These are phyloP conservation scores for Agrotis segetum DNA, from an alignment of 2,888 invertebrate species.

Conservation along the genomic window DNA sequence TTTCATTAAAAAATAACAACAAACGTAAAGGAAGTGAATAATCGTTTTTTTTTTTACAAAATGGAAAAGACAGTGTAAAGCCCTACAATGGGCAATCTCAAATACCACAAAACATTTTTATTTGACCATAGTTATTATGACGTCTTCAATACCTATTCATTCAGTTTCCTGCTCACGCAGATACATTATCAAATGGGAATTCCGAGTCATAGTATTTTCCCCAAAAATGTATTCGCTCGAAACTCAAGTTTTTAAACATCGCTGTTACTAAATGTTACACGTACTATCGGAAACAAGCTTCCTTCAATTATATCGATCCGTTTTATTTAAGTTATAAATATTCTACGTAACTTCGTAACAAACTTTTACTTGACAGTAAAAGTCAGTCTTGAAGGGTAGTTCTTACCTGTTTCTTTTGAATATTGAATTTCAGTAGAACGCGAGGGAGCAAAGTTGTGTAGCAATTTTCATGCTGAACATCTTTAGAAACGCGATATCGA, in stretches of 20 bases:
- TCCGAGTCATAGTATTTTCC: constrained; percentile 6
- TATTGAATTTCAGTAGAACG: not conserved
- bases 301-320: constrained; percentile 20
- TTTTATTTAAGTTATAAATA: constrained; percentile 27
- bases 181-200: not conserved
- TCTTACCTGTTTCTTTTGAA: constrained; percentile 2
- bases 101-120: not conserved
- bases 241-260: not conserved
- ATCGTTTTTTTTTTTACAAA: not conserved
- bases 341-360: constrained; percentile 16
- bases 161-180: constrained; percentile 21
- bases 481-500: not conserved
- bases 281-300: constrained; percentile 7
- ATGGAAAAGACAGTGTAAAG: not conserved
- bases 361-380: constrained; percentile 21
- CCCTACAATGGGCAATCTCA: not conserved
- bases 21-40: not conserved
- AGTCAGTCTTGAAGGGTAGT: not conserved
- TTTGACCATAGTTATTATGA: not conserved
- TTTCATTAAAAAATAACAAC: not conserved
- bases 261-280: not conserved
- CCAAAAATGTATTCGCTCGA: not conserved
- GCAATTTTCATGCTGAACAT: not conserved
- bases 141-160: not conserved
- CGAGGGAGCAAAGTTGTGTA: not conserved